Conservation (phyloP, 2,888 invertebrate genomes). For the Meteorus cinctellus region DNA sequence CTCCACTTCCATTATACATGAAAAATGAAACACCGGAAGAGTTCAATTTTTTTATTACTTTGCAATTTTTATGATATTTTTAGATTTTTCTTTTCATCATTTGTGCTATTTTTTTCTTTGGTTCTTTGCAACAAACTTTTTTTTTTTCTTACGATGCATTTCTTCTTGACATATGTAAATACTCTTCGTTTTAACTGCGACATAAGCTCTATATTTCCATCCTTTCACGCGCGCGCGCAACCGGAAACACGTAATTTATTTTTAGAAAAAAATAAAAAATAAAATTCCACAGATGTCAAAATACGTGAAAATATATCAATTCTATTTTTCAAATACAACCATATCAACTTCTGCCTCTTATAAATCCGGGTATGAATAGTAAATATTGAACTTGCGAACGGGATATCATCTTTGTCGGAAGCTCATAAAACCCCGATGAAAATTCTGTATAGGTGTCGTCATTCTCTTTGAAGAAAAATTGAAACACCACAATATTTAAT, state of each 20-base stretch:
- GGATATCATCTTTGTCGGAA: no score
- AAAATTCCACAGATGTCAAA: slow-evolving; percentile 28
- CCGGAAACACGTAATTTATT: slow-evolving; percentile 56
- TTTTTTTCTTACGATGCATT: not conserved
- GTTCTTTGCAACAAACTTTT: slow-evolving; percentile 6
- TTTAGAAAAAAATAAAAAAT: slow-evolving; percentile 57
- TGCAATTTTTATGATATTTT: not conserved
- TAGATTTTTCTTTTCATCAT: not conserved
- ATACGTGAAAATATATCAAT: not conserved
- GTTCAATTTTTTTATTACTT: slow-evolving; percentile 2
- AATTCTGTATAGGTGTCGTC: no score
- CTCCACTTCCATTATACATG: slow-evolving; percentile 9
- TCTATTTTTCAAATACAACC: not conserved
- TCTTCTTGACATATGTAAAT: not conserved
- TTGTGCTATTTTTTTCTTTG: slow-evolving; percentile 12
- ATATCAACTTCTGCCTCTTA: no score
- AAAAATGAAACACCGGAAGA: slow-evolving; percentile 27
- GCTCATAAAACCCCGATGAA: no score
- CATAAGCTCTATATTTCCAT: slow-evolving; percentile 24
- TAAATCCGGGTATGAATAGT: no score
- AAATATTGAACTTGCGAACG: no score
- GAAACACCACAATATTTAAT: not conserved
- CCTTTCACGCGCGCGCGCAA: slow-evolving; percentile 2
- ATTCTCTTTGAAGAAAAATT: no score
- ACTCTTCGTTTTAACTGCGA: not conserved